These are phyloP conservation scores for Apteryx owenii DNA, from an alignment of 2,113 vertebrate genomes.

Conservation along the genomic window DNA sequence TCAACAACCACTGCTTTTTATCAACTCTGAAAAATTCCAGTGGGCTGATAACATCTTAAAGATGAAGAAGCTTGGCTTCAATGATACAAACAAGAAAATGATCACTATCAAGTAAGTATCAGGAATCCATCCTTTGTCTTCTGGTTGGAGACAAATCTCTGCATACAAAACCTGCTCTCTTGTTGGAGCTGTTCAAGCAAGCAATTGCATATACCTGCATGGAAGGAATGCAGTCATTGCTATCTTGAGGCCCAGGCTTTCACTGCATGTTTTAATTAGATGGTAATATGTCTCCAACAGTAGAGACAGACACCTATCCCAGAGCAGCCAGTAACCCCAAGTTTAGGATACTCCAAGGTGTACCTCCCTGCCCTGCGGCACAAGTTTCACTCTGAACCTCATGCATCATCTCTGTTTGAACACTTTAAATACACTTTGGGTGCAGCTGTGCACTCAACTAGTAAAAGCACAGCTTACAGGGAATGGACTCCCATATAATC, in stretches of 20 bases:
- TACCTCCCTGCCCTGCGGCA: neutral
- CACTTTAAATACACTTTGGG: neutral
- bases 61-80: slow-evolving; percentile 84
- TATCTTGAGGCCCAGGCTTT: neutral
- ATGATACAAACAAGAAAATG: slow-evolving; percentile 88
- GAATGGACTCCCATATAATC: neutral
- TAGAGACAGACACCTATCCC: neutral
- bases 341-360: neutral
- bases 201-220: neutral
- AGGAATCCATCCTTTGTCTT: neutral
- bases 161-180: neutral
- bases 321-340: neutral
- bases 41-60: slow-evolving; percentile 84
- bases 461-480: neutral
- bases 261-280: neutral
- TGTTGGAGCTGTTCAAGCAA: neutral
- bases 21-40: slow-evolving; percentile 95
- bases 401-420: neutral
- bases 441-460: neutral
- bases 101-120: slow-evolving; percentile 90
- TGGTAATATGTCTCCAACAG: neutral
- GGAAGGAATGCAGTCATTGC: neutral
- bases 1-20: slow-evolving; percentile 92
- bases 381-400: neutral
- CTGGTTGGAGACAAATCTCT: neutral